These are phyloP conservation scores for Danio rerio DNA, from an alignment of 2,113 vertebrate genomes.

Conservation along the genomic window GRCz12tu NC_133191.1:12300501-12301000, in stretches of 20 bases:
- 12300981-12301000: too few species aligned
- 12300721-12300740: not conserved
- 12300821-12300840: constrained; percentile 59
- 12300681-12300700: constrained; percentile 51
- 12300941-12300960: too few species aligned
- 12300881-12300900: not conserved
- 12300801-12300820: constrained; percentile 48
- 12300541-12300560: not conserved
- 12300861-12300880: constrained; percentile 54
- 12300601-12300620: constrained; percentile 45
- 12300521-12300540: not conserved
- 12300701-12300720: constrained; percentile 18
- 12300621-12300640: constrained; percentile 73
- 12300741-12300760: not conserved
- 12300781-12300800: constrained; percentile 54
- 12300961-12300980: too few species aligned
- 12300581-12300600: not conserved
- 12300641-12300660: constrained; percentile 39
- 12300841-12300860: constrained; percentile 66
- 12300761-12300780: constrained; percentile 67
- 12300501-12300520: not conserved
- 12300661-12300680: constrained; percentile 56
- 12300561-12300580: not conserved
- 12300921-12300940: too few species aligned
- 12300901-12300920: not conserved